Base-by-base conservation (phyloP, 2,113 vertebrate species). In the Dolichallabes microphthalmus region DNA sequence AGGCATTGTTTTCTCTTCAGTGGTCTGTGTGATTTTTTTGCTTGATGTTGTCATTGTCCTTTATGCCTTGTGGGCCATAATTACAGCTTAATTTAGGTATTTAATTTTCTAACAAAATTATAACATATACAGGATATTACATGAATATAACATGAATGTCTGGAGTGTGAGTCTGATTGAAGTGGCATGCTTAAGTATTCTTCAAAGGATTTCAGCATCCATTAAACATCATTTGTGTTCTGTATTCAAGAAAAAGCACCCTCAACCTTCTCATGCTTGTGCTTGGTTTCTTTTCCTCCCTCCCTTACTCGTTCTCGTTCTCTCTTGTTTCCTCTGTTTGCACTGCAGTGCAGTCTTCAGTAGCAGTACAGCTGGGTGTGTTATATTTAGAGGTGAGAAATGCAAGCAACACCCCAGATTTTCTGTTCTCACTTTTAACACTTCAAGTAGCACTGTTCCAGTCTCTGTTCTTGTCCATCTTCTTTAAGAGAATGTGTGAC, bases 361-460 rank as follows among this genome's bases (percentile, higher is more conserved):
- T 84, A 84, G 80, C 82, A 77, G 82, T 84, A 77, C 87, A 87
- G 85, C 85, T 87, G 87, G 87, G 69, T 85, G 60, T 88, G 87
- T 87, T 90, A 86, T 87, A 88, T 88, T 87, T 87, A 80, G 87
- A 88, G 88, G 87, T 88, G 89, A 85, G 75, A 89, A 88, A 79
- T 69, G 78, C 82, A 84, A 87, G 81, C 85, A 83, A 86, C 87
- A 86, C 79, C 64, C 61, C 85, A 82, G 81, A 85, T 88, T 88
- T 61, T 80, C 35, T 80, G 75, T 77, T 80, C 79, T 71, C 85
- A 86, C 82, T 80, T 75, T 85, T 78, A 68, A 79, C 76, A 58
- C 63, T 80, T 66, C 78, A 52, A 35, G 83, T 73, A 83, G 61
- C 52, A 50, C 32, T 32, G 50, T n/a, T 85, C n/a, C 27, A 66